Evolutionary conservation across 2,113 vertebrate species (phyloP).

Genomic region (Pterocles orientalis): DNA sequence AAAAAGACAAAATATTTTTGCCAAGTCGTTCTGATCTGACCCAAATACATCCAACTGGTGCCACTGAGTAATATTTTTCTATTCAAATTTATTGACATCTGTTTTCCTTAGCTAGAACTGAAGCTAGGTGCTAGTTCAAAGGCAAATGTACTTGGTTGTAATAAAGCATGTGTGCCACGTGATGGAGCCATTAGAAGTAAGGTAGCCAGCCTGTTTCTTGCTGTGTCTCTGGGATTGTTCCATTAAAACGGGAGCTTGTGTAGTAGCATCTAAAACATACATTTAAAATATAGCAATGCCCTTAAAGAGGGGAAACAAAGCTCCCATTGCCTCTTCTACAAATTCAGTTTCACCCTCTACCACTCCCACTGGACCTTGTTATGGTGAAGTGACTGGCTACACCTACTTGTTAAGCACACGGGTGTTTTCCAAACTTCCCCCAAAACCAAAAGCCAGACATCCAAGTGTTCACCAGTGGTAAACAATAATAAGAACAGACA

Average conservation of each 20-base stretch:
- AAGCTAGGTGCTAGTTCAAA: neutral
- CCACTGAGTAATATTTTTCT: neutral
- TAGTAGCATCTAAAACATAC: neutral
- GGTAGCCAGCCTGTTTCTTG: neutral
- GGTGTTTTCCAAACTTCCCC: neutral
- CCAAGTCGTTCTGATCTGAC: neutral
- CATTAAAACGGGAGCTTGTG: neutral
- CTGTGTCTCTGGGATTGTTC: neutral
- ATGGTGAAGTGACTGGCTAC: neutral
- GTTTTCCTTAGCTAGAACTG: neutral
- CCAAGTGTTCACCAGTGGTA: neutral
- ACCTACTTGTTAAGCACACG: neutral
- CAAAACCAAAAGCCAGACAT: neutral
- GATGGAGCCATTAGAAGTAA: slow-evolving; percentile 32
- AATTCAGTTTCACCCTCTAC: neutral
- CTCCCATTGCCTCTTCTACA: neutral
- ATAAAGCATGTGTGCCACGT: neutral
- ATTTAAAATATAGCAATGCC: neutral
- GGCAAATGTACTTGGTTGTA: neutral
- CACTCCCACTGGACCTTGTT: neutral
- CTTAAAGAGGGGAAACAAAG: neutral
- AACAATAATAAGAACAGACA: neutral
- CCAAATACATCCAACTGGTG: neutral
- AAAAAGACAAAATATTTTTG: slow-evolving; percentile 1
- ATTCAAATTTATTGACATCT: neutral